Evolutionary conservation across 1,140 invertebrate species (phyloP).

Genomic region (Pemphigus obesinymphae): DNA sequence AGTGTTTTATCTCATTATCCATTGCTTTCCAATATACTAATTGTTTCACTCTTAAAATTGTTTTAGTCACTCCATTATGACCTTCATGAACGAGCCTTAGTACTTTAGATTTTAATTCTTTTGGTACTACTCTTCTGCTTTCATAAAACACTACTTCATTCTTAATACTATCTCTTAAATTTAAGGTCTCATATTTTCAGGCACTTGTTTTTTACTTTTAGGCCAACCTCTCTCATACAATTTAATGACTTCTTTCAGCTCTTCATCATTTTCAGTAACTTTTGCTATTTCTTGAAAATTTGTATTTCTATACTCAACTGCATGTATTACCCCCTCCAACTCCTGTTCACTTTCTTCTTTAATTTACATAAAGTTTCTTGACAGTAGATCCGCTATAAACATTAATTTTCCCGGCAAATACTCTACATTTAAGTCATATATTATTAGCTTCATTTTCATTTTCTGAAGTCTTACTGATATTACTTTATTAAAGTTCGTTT

Average conservation of each 20-base stretch:
- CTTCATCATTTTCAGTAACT: slow-evolving; percentile 51
- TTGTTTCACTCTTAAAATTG: slow-evolving; percentile 12
- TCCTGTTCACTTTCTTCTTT: not conserved
- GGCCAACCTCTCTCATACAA: not conserved
- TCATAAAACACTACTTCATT: slow-evolving; percentile 21
- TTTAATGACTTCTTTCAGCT: slow-evolving; percentile 57
- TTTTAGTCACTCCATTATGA: slow-evolving; percentile 33
- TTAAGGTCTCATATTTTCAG: not conserved
- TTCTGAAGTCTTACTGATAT: slow-evolving; percentile 48
- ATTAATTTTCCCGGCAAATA: slow-evolving; percentile 49
- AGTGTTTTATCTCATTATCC: slow-evolving; percentile 37
- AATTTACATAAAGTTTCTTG: not conserved
- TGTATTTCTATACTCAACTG: not conserved
- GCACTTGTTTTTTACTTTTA: not conserved
- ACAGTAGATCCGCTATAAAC: slow-evolving; percentile 45
- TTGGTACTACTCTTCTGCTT: slow-evolving; percentile 25
- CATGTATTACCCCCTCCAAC: not conserved
- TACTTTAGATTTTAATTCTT: not conserved
- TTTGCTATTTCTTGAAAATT: slow-evolving; percentile 46
- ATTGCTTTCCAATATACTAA: slow-evolving; percentile 42
- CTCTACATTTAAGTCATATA: slow-evolving; percentile 47
- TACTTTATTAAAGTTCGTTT: slow-evolving; percentile 49
- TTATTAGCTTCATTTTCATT: slow-evolving; percentile 45
- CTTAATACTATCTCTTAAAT: not conserved
- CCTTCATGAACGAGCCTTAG: slow-evolving; percentile 19